Percentiles rank a stretch among this genome's conserved stretches.
Evolutionary conservation across 2,888 invertebrate species (phyloP).

Genomic region (Aradus depressus): DNA sequence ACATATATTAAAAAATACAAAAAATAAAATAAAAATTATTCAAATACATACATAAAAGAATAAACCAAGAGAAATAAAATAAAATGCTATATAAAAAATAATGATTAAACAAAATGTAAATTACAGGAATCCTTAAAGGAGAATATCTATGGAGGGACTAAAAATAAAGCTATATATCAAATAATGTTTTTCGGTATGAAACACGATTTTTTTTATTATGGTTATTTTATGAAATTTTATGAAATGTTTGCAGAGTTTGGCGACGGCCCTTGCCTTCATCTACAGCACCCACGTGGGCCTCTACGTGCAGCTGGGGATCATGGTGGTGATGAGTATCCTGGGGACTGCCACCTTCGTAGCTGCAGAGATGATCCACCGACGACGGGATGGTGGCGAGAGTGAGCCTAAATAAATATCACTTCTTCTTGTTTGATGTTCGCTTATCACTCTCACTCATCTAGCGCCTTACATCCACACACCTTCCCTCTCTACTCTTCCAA

Average conservation of each 20-base stretch:
- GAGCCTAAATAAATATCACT: constrained; percentile 12
- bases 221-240: not conserved
- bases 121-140: too few species aligned
- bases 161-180: not conserved
- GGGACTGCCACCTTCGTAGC: constrained; percentile 67
- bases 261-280: constrained; percentile 74
- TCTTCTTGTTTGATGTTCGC: not conserved
- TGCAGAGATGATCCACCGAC: constrained; percentile 45
- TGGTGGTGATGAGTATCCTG: constrained; percentile 55
- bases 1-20: too few species aligned
- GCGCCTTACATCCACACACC: too few species aligned
- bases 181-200: not conserved
- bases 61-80: too few species aligned
- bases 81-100: too few species aligned
- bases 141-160: not conserved
- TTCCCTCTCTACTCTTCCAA: too few species aligned
- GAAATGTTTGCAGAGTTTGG: constrained; percentile 54
- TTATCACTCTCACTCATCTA: too few species aligned
- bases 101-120: too few species aligned
- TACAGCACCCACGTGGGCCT: constrained; percentile 62
- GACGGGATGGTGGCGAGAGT: constrained; percentile 13
- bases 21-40: too few species aligned
- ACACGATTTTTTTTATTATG: not conserved
- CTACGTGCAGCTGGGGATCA: constrained; percentile 58
- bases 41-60: too few species aligned